These are phyloP conservation scores for Corythornis cristatus DNA, from an alignment of 2,113 vertebrate genomes.

Conservation along the genomic window DNA sequence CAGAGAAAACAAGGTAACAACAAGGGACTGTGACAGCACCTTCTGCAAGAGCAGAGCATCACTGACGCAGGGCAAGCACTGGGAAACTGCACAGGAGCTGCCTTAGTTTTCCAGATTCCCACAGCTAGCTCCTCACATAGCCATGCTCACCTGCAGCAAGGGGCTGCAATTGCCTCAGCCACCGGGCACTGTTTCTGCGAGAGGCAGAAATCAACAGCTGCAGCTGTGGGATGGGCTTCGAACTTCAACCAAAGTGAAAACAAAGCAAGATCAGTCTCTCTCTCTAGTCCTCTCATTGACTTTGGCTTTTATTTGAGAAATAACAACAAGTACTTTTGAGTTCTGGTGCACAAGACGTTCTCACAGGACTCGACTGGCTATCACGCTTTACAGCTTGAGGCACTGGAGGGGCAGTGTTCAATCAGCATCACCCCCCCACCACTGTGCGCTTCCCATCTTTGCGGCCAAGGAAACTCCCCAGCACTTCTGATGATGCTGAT, in stretches of 20 bases:
- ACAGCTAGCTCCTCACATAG: background rate
- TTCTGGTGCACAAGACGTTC: background rate
- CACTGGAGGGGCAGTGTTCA: background rate
- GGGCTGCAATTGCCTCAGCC: background rate
- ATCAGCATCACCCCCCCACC: background rate
- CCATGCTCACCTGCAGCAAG: fast-evolving
- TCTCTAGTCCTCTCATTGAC: background rate
- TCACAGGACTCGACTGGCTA: background rate
- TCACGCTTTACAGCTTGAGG: background rate
- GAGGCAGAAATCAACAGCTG: background rate
- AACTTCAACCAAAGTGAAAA: background rate
- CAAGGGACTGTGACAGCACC: background rate
- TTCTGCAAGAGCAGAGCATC: background rate
- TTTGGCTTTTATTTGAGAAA: background rate
- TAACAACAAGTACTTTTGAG: background rate
- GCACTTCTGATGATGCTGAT: fast-evolving
- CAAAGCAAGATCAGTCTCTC: background rate
- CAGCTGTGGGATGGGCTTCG: fast-evolving
- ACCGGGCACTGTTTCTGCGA: background rate
- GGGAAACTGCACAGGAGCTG: background rate
- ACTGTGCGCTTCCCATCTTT: fast-evolving
- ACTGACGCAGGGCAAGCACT: background rate
- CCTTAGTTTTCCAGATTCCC: background rate
- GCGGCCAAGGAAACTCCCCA: background rate
- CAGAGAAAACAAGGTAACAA: background rate